Evolutionary conservation across 2,888 invertebrate genomes (phyloP), one percentile per base, ranked within the genome.

Genomic region (Orchestes rusci): DNA sequence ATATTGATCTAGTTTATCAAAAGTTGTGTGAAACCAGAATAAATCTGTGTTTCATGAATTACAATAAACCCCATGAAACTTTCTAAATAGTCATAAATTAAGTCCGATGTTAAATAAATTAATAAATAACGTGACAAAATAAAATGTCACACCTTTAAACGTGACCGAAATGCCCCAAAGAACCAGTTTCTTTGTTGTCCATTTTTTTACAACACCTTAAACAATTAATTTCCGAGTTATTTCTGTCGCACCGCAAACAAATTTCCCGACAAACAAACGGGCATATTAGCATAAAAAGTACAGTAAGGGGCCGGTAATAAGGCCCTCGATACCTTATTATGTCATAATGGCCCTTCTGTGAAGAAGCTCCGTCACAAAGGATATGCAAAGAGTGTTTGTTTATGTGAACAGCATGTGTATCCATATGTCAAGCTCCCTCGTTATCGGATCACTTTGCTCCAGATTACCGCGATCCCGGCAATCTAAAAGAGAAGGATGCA

Each of bases 381-480:
- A 66, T 67, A 67, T 65, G 67, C 65, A 66, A 67, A 65, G 63
- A 63, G 62, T 66, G 65, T 67, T 68, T 68, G 66, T 67, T 68
- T 67, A 67, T 65, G 64, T 63, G 56, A 59, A 60, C 61, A 57
- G 64, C 66, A 66, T 66, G 61, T 67, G 66, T 66, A 66, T 64
- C 65, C 67, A 67, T 67, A 67, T 66, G 67, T 66, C 66, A 66
- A 60, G 57, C 56, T 58, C 59, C 56, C 56, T 58, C 60, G 66
- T 67, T 67, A 67, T 67, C 67, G 62, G 63, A 60, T 61, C 64
- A 66, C 63, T 67, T 65, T 65, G 60, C 59, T 57, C 62, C 64
- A 66, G 67, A 67, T 67, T 67, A 67, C 66, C 58, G 57, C 64
- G 60, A 63, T 61, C 59, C 61, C 53, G 53, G 56, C 63, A 65